Conservation (phyloP, 2,888 invertebrate species). For the Thymelicus acteon region DNA sequence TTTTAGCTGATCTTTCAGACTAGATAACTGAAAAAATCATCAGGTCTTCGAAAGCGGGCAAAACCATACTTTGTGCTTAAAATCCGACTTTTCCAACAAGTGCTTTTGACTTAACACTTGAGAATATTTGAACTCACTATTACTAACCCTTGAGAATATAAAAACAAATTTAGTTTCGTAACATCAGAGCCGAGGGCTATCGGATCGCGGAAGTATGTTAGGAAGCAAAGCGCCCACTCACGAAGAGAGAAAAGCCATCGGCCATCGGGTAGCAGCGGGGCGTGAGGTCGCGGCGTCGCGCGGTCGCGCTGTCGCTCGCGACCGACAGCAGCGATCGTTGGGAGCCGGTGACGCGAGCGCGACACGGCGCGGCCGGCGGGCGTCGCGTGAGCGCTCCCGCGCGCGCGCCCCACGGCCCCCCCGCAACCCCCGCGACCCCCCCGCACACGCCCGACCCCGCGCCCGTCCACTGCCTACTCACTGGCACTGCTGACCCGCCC, state of each 20-base stretch:
- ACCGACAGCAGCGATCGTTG: slow-evolving; percentile 82
- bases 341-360: slow-evolving; percentile 66
- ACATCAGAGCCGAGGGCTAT: slow-evolving; percentile 45
- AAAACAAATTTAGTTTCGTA: background rate
- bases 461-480: slow-evolving; percentile 58
- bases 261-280: slow-evolving; percentile 71
- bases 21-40: too few species aligned
- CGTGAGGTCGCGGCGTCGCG: slow-evolving; percentile 73
- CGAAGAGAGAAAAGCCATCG: slow-evolving; percentile 82
- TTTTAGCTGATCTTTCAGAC: too few species aligned
- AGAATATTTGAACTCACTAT: background rate
- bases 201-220: slow-evolving; percentile 69
- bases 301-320: slow-evolving; percentile 79
- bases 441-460: slow-evolving; percentile 50
- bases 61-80: background rate
- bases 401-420: slow-evolving; percentile 39
- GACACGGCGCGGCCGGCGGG: slow-evolving; percentile 61
- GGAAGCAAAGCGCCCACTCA: slow-evolving; percentile 84
- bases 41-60: too few species aligned
- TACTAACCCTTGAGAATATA: background rate
- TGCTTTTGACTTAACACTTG: too few species aligned
- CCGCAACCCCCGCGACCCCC: slow-evolving; percentile 45
- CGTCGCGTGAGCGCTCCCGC: slow-evolving; percentile 58
- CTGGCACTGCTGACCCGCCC: slow-evolving; percentile 83
- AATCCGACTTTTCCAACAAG: background rate